Evolutionary conservation across 2,888 invertebrate genomes (phyloP).

Genomic region (Lycaena phlaeas): DNA sequence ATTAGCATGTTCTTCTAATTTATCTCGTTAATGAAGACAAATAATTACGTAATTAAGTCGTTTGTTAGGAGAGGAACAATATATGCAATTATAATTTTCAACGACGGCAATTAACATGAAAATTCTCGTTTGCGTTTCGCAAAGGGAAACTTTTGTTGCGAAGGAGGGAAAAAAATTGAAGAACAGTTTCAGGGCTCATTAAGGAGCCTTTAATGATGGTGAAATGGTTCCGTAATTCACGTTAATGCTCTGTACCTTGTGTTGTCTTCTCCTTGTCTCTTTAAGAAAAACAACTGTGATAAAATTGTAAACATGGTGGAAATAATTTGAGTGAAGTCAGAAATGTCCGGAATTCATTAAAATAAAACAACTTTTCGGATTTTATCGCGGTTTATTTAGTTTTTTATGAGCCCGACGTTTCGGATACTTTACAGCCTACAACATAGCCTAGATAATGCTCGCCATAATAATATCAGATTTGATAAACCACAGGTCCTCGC

Average conservation of each 20-base stretch:
- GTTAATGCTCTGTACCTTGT: constrained; percentile 16
- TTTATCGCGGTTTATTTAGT: too few species aligned
- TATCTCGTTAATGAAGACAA: constrained; percentile 33
- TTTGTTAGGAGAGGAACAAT: constrained; percentile 51
- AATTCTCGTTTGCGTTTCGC: constrained; percentile 62
- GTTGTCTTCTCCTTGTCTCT: background rate
- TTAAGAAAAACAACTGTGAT: background rate
- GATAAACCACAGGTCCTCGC: too few species aligned
- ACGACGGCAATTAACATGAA: constrained; percentile 60
- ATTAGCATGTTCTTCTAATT: background rate
- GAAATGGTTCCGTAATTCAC: constrained; percentile 31
- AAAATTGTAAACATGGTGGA: too few species aligned
- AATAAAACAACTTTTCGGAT: too few species aligned
- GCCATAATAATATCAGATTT: too few species aligned
- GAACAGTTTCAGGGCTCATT: constrained; percentile 55
- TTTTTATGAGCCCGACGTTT: too few species aligned
- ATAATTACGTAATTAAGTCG: constrained; percentile 36
- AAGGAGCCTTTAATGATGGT: constrained; percentile 54
- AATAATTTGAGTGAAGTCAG: too few species aligned
- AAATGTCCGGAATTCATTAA: too few species aligned
- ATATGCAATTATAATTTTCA: constrained; percentile 65
- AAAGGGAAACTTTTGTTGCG: constrained; percentile 67
- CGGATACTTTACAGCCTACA: too few species aligned
- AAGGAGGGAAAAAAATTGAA: constrained; percentile 59
- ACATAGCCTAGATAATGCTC: too few species aligned